Conservation (phyloP, 64 coral and sea anemone genomes). For the Anthopleura sola region DNA sequence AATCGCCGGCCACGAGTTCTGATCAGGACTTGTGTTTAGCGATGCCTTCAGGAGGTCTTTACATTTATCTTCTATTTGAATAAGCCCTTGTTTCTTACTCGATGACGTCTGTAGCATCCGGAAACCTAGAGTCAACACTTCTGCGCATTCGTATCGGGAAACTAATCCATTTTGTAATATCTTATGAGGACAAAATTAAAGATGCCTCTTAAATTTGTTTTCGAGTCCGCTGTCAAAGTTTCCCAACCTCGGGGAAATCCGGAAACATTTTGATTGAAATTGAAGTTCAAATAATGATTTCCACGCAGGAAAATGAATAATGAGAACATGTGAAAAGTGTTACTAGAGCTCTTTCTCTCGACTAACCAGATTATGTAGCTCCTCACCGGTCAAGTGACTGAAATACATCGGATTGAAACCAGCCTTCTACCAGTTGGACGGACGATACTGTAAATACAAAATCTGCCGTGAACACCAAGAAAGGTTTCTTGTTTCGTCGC, state of each 20-base stretch:
- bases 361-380: too few relatives aligned
- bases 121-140: background rate
- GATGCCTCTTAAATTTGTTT: background rate
- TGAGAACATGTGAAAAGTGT: background rate
- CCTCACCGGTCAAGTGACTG: too few relatives aligned
- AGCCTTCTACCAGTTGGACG: too few relatives aligned
- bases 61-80: background rate
- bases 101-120: background rate
- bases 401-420: too few relatives aligned
- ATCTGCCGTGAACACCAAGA: too few relatives aligned
- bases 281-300: background rate
- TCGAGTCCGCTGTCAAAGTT: background rate
- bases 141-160: background rate
- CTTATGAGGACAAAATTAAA: background rate
- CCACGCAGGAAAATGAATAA: background rate
- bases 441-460: too few relatives aligned
- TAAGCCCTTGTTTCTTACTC: background rate
- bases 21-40: too few relatives aligned
- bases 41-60: background rate
- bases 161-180: slow-evolving; percentile 6
- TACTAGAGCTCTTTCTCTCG: too few relatives aligned
- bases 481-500: too few relatives aligned
- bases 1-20: too few relatives aligned
- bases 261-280: slow-evolving; percentile 1
- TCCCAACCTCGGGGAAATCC: background rate